A percentile compares a stretch with the other conserved stretches of the same genome.
phyloP scores from a whole-genome alignment of 53 echinoderm and acorn worm genomes.

The Crossaster papposus region DNA sequence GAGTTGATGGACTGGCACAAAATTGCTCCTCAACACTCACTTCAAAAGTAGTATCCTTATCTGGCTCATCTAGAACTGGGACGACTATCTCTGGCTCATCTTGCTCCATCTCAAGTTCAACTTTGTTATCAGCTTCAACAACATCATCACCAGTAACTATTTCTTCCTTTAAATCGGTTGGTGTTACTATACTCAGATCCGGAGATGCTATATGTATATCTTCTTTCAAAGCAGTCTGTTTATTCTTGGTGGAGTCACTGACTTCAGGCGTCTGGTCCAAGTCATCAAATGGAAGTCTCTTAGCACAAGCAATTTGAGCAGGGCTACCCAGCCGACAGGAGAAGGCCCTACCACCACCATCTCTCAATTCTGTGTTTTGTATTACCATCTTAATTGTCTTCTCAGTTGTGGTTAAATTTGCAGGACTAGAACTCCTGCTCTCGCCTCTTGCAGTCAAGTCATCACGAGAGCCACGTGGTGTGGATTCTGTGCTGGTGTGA shows the following conservation, averaged over 20 bases:
- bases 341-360: slow-evolving; percentile 50
- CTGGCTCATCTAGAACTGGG: background rate
- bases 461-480: slow-evolving; percentile 51
- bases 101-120: slow-evolving; percentile 27
- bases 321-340: slow-evolving; percentile 40
- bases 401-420: slow-evolving; percentile 34
- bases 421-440: background rate
- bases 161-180: background rate
- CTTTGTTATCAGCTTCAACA: background rate
- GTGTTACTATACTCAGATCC: background rate
- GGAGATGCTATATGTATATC: background rate
- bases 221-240: background rate
- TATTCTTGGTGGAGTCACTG: background rate
- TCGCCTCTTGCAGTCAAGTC: slow-evolving; percentile 30
- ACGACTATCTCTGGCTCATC: background rate
- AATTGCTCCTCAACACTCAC: slow-evolving; percentile 2
- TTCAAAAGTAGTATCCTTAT: background rate
- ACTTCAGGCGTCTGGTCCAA: background rate
- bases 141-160: slow-evolving; percentile 10
- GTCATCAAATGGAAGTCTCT: slow-evolving; percentile 49
- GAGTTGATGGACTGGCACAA: slow-evolving; percentile 19
- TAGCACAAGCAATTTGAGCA: slow-evolving; percentile 33
- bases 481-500: slow-evolving; percentile 48
- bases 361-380: slow-evolving; percentile 50
- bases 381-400: slow-evolving; percentile 52